phyloP scores from a whole-genome alignment of 2,888 invertebrate genomes.

The Punctoribates punctum region DNA sequence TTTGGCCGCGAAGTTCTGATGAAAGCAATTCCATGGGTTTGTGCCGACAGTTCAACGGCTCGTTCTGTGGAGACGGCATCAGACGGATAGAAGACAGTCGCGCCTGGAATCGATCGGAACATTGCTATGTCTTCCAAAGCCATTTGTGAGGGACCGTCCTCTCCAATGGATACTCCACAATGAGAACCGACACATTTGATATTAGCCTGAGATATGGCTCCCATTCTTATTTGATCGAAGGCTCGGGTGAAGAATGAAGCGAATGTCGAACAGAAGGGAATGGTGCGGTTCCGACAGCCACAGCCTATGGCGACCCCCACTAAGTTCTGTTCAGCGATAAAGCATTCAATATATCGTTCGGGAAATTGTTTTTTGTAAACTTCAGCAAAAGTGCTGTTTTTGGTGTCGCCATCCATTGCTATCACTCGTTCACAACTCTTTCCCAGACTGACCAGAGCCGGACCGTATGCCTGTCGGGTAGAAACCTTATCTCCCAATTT shows the following conservation, averaged over 20 bases:
- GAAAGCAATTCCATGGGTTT: conserved; percentile 90
- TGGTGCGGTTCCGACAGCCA: conserved; percentile 83
- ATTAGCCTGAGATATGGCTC: conserved; percentile 93
- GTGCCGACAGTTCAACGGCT: conserved; percentile 91
- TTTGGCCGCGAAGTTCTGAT: conserved; percentile 92
- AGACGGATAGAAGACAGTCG: conserved; percentile 66
- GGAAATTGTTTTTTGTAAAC: conserved; percentile 70
- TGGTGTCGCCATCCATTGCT: conserved; percentile 95
- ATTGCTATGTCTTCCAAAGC: conserved; percentile 96
- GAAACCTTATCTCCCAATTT: conserved; percentile 65
- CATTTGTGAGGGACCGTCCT: conserved; percentile 99
- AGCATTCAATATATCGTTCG: conserved; percentile 88
- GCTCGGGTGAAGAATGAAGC: conserved; percentile 96
- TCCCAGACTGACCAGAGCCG: conserved; percentile 82
- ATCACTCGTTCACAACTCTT: conserved; percentile 69
- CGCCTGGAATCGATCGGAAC: conserved; percentile 82
- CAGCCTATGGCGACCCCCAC: conserved; percentile 94
- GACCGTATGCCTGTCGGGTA: conserved; percentile 90
- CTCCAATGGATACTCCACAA: conserved; percentile 96
- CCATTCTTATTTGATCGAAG: conserved; percentile 99
- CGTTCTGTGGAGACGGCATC: conserved; percentile 94
- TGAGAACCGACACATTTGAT: conserved; percentile 95
- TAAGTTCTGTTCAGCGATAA: conserved; percentile 97
- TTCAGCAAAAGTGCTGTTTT: conserved; percentile 96
- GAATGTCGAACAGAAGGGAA: conserved; percentile 94